A percentile compares a stretch with the other conserved stretches of the same genome.
phyloP scores from a whole-genome alignment of 1,140 invertebrate species.

The Brachionus rotundiformis region DNA sequence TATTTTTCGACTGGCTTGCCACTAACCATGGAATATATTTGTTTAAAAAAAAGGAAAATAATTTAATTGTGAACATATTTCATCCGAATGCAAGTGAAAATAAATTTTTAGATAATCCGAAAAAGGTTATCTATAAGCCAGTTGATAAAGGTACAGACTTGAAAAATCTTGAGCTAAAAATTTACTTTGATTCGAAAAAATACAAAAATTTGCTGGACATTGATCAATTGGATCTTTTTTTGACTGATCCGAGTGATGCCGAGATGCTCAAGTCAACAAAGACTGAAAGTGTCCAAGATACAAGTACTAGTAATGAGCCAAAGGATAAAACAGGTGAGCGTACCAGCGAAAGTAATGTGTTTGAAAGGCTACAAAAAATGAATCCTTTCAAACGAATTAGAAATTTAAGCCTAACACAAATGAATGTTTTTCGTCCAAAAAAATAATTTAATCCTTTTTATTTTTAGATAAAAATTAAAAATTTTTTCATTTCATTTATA shows the following conservation, averaged over 20 bases:
- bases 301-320: neutral
- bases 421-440: neutral
- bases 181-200: slow-evolving; percentile 5
- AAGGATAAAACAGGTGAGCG: neutral
- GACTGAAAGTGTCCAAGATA: neutral
- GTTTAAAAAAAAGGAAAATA: slow-evolving; percentile 5
- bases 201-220: slow-evolving; percentile 18
- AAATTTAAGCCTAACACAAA: neutral
- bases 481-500: too few species aligned
- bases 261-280: neutral
- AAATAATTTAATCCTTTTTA: neutral
- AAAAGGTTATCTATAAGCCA: neutral
- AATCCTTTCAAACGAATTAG: neutral
- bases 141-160: neutral
- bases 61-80: slow-evolving; percentile 4
- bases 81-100: neutral
- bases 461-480: neutral
- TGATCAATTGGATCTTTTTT: slow-evolving; percentile 26
- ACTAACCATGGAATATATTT: neutral
- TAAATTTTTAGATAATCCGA: neutral
- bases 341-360: neutral
- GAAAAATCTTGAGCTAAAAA: slow-evolving; percentile 10
- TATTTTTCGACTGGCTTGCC: neutral
- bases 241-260: neutral
- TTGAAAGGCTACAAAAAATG: neutral